Evolutionary conservation across 2,888 invertebrate genomes (phyloP), one percentile per base, ranked within the genome.

Genomic region (Brachylomia viminalis): DNA sequence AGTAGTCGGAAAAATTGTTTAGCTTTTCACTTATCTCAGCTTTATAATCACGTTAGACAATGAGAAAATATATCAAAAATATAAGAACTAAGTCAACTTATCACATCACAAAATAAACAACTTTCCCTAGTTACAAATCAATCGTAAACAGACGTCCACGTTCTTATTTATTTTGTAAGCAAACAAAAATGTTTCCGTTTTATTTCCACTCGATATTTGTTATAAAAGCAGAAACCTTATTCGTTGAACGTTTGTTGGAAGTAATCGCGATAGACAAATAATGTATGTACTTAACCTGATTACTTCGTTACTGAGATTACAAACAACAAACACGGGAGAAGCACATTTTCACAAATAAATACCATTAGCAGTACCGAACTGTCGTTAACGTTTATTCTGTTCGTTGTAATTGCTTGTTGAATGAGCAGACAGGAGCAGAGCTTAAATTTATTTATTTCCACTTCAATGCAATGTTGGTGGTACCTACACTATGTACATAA

Each of bases 271-370:
- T 81, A 73, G 75, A 82, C 79, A 74, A 84, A 82, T 86, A 77
- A 86, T 76, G 85, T 76, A 64, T 77, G 62, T 87, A 77, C 85
- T 85, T 85, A 78, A 74, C 74, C 66, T 72, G 85, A 86, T 86
- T 85, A 85, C 82, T 83, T 85, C 47, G 74, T 84, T 82, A 76
- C 72, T 65, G 64, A 65, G 82, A 85, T 86, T 79, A 79, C 79
- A 82, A 86, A 86, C 79, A 77, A 72, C 66, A 73, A 84, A 79
- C 75, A 77, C 20, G 59, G 27, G 10, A 62, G 33, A 38, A 83
- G 65, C 72, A 79, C 84, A 79, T 69, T 79, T 72, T 56, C 74
- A 66, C 76, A 80, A 85, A 82, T 86, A 84, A 82, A 87, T 80
- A 82, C 62, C 76, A 76, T 80, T 76, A 84, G 67, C 72, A 38